Evolutionary conservation across 2,888 invertebrate genomes (phyloP), one percentile per base, ranked within the genome.

Genomic region (Sepiola atlantica): DNA sequence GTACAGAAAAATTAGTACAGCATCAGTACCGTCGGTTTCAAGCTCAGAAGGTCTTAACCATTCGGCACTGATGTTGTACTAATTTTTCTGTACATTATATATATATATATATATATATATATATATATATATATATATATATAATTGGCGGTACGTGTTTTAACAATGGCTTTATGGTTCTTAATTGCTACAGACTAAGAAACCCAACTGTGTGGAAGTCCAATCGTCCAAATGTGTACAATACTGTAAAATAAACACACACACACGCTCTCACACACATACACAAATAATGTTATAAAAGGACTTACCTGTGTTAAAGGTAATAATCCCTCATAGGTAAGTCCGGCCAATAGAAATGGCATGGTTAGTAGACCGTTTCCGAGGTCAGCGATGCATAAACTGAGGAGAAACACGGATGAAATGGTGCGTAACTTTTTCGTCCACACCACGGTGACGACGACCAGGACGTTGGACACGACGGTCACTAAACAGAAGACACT

Each of bases 401-500:
- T 92, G 12, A 92, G 6, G 14, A 92, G 92, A 24, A 92, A 92
- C 18, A 55, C 92, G 14, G 92, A 92, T 6, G 92, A 92, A 3
- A 92, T 92, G 28, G 92, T 92, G 54, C 92, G 45, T 24, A 92
- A 55, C 32, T 92, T 92, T 45, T 92, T 92, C 35, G 92, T 92
- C n/a, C 45, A n/a, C 14, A 92, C 18, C n/a, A 92, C 92, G 0
- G 92, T 92, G 0, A 92, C 54, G 32, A 92, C 54, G 24, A 92
- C 92, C 92, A 92, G 28, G 1, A 92, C n/a, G 14, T 92, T 92
- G n/a, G 92, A 92, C n/a, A 92, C 45, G 14, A 92, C 92, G 14
- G 92, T 92, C 28, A 92, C 45, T 21, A 92, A 32, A 92, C 54
- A 92, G 28, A 92, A 92, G 54, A 92, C 92, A 92, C 92, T 92